Evolutionary conservation across 2,797 vertebrate genomes (phyloP).

Genomic region (Peromyscus melanophrys): DNA sequence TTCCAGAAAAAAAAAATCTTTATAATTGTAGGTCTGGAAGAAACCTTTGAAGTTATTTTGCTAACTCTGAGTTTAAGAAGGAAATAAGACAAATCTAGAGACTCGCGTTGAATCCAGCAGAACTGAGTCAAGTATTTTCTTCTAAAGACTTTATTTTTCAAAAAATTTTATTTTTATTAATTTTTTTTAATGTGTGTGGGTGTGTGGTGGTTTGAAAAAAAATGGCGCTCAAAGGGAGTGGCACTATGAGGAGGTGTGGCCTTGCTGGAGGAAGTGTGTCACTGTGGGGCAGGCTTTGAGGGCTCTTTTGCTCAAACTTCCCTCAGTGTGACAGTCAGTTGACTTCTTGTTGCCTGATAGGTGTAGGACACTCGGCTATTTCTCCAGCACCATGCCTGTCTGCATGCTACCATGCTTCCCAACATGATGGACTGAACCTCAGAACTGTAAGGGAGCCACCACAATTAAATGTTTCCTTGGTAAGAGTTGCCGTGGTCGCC

Average conservation of each 20-base stretch:
- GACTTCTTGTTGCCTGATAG: not conserved
- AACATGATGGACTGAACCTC: not conserved
- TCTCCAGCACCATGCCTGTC: not conserved
- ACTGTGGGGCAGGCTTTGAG: not conserved
- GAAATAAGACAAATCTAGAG: slow-evolving; percentile 26
- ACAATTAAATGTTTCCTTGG: not conserved
- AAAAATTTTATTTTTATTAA: not conserved
- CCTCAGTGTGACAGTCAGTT: not conserved
- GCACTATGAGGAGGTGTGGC: not conserved
- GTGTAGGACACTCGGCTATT: not conserved
- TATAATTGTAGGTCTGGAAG: slow-evolving; percentile 41
- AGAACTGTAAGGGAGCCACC: not conserved
- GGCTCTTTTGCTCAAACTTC: not conserved
- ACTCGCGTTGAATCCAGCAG: not conserved
- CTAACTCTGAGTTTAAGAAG: slow-evolving; percentile 56
- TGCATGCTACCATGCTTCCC: not conserved
- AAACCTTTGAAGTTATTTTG: slow-evolving; percentile 21
- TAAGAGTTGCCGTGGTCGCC: not conserved
- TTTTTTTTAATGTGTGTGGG: not conserved
- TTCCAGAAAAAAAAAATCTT: slow-evolving; percentile 2
- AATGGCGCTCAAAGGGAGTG: not conserved
- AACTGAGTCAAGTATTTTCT: not conserved
- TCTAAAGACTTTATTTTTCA: slow-evolving; percentile 24
- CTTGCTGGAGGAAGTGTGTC: not conserved
- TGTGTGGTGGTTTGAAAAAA: not conserved